Evolutionary conservation across 2,113 vertebrate species (phyloP).

Genomic region (Chloebia gouldiae): DNA sequence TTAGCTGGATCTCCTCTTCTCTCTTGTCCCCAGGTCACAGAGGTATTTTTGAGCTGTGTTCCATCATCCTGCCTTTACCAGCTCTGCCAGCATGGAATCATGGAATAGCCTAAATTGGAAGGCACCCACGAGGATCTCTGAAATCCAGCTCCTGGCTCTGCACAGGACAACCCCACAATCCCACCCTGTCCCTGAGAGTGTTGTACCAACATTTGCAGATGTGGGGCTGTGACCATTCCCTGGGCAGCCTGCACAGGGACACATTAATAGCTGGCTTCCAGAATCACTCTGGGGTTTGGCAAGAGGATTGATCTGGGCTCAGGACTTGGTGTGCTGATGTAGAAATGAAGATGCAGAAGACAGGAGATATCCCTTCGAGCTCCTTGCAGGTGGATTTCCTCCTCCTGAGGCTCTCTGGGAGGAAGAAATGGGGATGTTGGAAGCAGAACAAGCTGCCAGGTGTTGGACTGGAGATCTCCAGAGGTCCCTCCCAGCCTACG

Average conservation of each 20-base stretch:
- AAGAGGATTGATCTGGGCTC: background rate
- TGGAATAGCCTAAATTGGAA: background rate
- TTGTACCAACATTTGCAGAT: rapidly evolving
- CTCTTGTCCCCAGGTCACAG: background rate
- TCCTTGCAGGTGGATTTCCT: background rate
- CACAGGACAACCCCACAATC: background rate
- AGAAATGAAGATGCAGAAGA: background rate
- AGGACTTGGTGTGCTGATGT: background rate
- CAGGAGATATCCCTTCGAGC: rapidly evolving
- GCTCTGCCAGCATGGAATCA: background rate
- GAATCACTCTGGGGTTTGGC: background rate
- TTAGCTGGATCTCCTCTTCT: background rate
- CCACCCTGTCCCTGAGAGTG: background rate
- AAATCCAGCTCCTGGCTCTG: background rate
- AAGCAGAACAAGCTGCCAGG: background rate
- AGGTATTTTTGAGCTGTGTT: background rate
- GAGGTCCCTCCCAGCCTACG: background rate
- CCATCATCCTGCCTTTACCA: background rate
- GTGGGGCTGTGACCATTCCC: background rate
- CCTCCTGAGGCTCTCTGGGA: background rate
- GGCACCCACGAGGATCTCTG: background rate
- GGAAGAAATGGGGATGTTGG: background rate
- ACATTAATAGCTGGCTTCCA: background rate
- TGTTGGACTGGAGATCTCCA: background rate
- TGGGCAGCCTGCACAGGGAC: background rate